Evolutionary conservation across 30 jellyfish, hydroid and myxozoan genomes (phyloP).

Genomic region (Phacellophora camtschatica): DNA sequence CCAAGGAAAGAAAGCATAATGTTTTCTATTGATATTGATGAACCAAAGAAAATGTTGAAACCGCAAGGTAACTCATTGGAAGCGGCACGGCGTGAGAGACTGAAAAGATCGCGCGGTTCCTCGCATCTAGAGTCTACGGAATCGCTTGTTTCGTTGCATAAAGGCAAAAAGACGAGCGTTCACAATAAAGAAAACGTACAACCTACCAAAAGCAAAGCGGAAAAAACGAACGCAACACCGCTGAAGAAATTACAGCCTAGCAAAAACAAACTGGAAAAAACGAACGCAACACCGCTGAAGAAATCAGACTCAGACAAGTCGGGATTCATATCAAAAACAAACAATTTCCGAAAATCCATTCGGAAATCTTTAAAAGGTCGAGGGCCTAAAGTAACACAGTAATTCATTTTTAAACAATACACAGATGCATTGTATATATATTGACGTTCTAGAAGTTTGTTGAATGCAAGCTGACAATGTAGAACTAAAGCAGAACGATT

Average conservation of each 20-base stretch:
- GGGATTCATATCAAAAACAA: conserved; percentile 49
- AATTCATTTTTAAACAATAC: neutral
- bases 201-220: conserved; percentile 13
- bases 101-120: conserved; percentile 61
- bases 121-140: conserved; percentile 39
- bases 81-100: conserved; percentile 17
- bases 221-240: neutral
- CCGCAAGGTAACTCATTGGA: neutral
- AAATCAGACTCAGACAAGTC: conserved; percentile 29
- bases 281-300: conserved; percentile 42
- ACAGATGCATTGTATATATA: no score
- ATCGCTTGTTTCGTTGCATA: neutral
- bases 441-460: no score
- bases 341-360: conserved; percentile 41
- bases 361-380: conserved; percentile 46
- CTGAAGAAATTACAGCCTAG: neutral
- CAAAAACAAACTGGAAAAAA: neutral
- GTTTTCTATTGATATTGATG: conserved; percentile 38
- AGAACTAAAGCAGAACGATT: no score
- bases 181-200: neutral
- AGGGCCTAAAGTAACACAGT: conserved; percentile 28
- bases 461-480: no score
- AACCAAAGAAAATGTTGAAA: conserved; percentile 48
- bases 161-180: neutral
- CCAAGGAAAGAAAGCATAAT: conserved; percentile 69